A percentile compares a stretch with the other conserved stretches of the same genome.
phyloP scores from a whole-genome alignment of 2,888 invertebrate genomes.

The Drosophila greeni region DNA sequence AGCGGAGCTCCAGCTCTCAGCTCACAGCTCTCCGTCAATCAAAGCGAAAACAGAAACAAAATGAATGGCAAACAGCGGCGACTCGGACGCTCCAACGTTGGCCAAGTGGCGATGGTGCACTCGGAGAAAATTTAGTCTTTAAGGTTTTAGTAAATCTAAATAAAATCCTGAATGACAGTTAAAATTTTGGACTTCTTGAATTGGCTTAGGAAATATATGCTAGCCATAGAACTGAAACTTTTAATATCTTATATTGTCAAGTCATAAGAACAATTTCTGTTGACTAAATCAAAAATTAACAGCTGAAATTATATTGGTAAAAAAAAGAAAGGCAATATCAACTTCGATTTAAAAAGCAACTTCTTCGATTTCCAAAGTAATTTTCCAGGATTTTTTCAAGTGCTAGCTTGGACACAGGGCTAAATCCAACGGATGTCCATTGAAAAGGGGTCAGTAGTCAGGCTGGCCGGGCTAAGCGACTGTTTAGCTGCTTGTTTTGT shows the following conservation, averaged over 20 bases:
- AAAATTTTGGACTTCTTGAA: too few species aligned
- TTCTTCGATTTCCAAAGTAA: not conserved
- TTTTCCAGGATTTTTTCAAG: not conserved
- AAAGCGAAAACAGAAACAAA: constrained; percentile 75
- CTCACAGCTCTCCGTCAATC: constrained; percentile 69
- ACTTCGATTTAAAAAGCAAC: too few species aligned
- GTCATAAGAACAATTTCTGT: too few species aligned
- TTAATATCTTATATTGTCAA: too few species aligned
- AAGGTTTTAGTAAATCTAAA: too few species aligned
- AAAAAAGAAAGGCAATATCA: too few species aligned
- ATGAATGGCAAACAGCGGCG: constrained; percentile 74
- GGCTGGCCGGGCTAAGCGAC: constrained; percentile 67
- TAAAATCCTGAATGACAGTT: too few species aligned
- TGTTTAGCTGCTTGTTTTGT: constrained; percentile 74
- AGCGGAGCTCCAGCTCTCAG: constrained; percentile 37
- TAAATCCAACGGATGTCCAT: constrained; percentile 65
- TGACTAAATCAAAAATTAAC: too few species aligned
- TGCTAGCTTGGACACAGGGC: constrained; percentile 33
- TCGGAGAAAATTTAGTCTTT: constrained; percentile 1
- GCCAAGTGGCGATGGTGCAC: constrained; percentile 33
- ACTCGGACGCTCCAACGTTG: constrained; percentile 35
- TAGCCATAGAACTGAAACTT: too few species aligned
- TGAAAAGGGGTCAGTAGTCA: constrained; percentile 72
- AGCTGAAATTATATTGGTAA: too few species aligned
- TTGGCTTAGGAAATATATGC: too few species aligned